Evolutionary conservation across 2,888 invertebrate species (phyloP), one percentile per base, ranked within the genome.

Genomic region (Mythimna albipuncta): DNA sequence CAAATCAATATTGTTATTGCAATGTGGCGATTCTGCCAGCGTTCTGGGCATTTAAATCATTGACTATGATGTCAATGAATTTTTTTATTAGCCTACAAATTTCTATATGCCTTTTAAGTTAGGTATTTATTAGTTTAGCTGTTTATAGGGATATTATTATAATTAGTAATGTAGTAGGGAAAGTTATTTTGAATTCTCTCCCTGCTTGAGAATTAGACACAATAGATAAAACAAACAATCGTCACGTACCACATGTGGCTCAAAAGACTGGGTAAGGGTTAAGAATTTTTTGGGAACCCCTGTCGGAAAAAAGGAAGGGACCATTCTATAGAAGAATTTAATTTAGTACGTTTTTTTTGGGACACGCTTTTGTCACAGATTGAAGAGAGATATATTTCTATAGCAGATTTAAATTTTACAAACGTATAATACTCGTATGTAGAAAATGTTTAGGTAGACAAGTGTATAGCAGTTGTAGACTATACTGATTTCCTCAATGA

Each of bases 321-420:
- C 47, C 32, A 50, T 41, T 26, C 54, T 21, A 16, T 69, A 61
- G 61, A 69, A 62, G 21, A 69, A 55, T 75, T 76, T 62, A 69
- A 75, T 76, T 76, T 50, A 21, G 54, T 11, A 7, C 16, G 54
- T 16, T 47, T 57, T 35, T 47, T 69, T 21, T 19, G 1, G 35
- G 54, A 64, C 0, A 55, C 11, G 11, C 19, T n/a, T 76, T 69
- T 50, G 50, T 21, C 7, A 47, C n/a, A 75, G 11, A 21, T 41
- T 55, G 10, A 10, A 61, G 41, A 50, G 38, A 55, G 47, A 58
- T 44, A 66, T 75, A 21, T n/a, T 50, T 38, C 47, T 13, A 19
- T 41, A 32, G 11, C 41, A 69, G 21, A 65, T 1, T 26, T 19
- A 26, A 57, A 50, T 54, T 74, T 32, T 2, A 32, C 6, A 26